Base-by-base conservation (phyloP, 2,113 vertebrate genomes). In the Takifugu flavidus region DNA sequence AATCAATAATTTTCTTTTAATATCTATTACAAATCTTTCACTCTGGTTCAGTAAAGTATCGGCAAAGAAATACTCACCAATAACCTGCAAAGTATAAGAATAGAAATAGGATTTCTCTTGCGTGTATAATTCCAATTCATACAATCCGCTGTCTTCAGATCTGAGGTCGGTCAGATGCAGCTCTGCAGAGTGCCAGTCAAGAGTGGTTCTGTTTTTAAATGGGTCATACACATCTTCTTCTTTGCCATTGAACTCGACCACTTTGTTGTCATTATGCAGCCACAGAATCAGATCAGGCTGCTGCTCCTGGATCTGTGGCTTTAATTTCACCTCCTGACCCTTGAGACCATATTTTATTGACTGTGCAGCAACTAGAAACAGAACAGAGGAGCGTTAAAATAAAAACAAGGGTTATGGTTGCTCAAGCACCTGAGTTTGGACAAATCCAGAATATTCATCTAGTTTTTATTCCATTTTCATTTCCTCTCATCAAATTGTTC, bases 11-110 rank as follows among this genome's bases (percentile, higher is more conserved):
- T 20, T 20, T 20, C 20, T 20, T 20, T 20, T 20, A 20, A 1
- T 20, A 20, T 20, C 20, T 20, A 20, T 20, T 20, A 20, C 20
- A 20, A 20, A 20, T 20, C 20, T 20, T 20, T 20, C 20, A 20
- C 20, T 20, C 1, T 20, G 20, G 20, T 20, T 20, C 20, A 20
- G 20, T 34, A 29, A 64, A 50, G 2, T 13, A 46, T 46, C 0
- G 13, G 44, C 3, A 4, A 4, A 31, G 15, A 56, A 13, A 6
- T 39, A 74, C 86, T 67, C 64, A 90, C 89, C 89, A 31, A 89
- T 52, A 29, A 90, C 84, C 53, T 67, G 3, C 4, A 88, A 12
- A 25, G 29, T 2, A 67, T 58, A 71, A 0, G 1, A 0, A 3
- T 11, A 46, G 4, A 1, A 12, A 1, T 43, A 0, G 4, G 66